phyloP scores from a whole-genome alignment of 2,888 invertebrate genomes.

The Desoria tigrina region DNA sequence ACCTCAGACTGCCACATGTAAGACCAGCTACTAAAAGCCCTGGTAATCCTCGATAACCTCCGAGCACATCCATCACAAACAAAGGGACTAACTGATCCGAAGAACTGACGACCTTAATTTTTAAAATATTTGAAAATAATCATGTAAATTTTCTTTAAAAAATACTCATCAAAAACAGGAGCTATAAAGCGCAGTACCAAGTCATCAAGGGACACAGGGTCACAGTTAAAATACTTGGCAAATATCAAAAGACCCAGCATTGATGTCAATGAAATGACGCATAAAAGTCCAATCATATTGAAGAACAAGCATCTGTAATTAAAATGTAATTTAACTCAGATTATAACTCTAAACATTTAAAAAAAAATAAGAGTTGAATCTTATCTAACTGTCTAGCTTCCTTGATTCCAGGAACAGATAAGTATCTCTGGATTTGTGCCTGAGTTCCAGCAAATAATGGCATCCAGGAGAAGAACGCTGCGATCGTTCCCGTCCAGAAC shows the following conservation, averaged over 20 bases:
- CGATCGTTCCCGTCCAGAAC: slow-evolving; percentile 82
- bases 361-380: no score
- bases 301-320: slow-evolving; percentile 34
- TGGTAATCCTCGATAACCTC: slow-evolving; percentile 32
- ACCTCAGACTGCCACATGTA: slow-evolving; percentile 38
- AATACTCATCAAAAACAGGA: no score
- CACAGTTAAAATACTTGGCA: slow-evolving; percentile 46
- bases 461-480: slow-evolving; percentile 88
- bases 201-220: slow-evolving; percentile 31
- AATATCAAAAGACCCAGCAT: slow-evolving; percentile 41
- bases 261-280: slow-evolving; percentile 32
- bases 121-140: no score
- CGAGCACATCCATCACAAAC: slow-evolving; percentile 48
- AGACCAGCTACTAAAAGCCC: slow-evolving; percentile 45
- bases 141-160: no score
- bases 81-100: slow-evolving; percentile 45
- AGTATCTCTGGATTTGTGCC: slow-evolving; percentile 88
- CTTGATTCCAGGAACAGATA: slow-evolving; percentile 76
- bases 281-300: slow-evolving; percentile 39
- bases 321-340: neutral
- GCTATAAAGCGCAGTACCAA: no score
- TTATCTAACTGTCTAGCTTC: slow-evolving; percentile 60
- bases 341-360: no score
- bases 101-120: slow-evolving; percentile 35
- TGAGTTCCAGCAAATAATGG: slow-evolving; percentile 92